These are phyloP conservation scores for Styela clava DNA, from an alignment of 23 tunicate genomes.

Conservation along the genomic window DNA sequence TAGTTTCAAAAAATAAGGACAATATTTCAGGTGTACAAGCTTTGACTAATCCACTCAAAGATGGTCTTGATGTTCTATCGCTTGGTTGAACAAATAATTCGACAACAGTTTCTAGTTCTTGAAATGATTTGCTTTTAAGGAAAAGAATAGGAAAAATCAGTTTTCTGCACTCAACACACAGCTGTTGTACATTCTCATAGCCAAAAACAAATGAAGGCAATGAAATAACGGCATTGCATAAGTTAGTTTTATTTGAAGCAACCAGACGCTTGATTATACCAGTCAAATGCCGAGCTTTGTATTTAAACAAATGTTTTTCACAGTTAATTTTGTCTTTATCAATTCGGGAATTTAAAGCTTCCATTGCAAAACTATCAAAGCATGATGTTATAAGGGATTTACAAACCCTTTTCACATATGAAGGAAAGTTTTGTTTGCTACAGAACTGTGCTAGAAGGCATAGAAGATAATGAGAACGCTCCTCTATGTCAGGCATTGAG, in stretches of 20 bases:
- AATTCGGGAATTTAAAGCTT: not conserved
- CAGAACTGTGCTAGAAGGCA: not conserved
- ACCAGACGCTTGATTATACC: not conserved
- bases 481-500: not conserved
- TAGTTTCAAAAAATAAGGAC: not conserved
- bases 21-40: not conserved
- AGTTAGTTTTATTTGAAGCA: not conserved
- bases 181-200: not conserved
- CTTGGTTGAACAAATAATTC: not conserved
- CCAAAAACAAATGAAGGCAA: not conserved
- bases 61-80: not conserved
- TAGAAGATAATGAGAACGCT: not conserved
- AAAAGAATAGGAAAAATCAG: not conserved
- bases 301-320: not conserved
- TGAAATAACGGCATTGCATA: not conserved
- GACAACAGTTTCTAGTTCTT: not conserved
- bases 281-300: not conserved
- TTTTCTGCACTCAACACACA: not conserved
- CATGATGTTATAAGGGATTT: not conserved
- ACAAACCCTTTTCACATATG: not conserved
- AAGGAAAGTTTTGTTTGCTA: not conserved
- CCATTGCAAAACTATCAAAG: not conserved
- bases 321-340: not conserved
- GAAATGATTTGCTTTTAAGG: not conserved
- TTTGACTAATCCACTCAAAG: not conserved